phyloP scores from a whole-genome alignment of 2,888 invertebrate species.

The Branchellion lobata region DNA sequence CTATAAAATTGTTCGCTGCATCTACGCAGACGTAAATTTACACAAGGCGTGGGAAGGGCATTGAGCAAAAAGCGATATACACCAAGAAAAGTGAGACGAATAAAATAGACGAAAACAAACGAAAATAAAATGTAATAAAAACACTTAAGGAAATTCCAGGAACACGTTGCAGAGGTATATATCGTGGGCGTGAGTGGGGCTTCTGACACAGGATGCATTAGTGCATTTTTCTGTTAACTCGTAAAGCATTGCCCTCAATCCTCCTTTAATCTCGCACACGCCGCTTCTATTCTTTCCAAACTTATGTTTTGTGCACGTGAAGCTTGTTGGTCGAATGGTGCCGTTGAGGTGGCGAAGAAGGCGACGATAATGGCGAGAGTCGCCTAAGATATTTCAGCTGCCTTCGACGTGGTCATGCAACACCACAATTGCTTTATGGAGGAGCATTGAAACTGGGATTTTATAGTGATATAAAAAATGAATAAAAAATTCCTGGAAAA shows the following conservation, averaged over 20 bases:
- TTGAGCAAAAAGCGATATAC: not conserved
- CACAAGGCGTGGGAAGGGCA: not conserved
- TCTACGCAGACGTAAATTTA: not conserved
- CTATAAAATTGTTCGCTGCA: not conserved
- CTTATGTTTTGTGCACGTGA: too few relatives aligned
- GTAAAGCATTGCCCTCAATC: not conserved
- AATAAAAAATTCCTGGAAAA: too few relatives aligned
- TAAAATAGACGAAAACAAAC: not conserved
- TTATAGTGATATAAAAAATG: too few relatives aligned
- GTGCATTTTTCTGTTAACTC: not conserved
- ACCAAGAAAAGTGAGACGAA: not conserved
- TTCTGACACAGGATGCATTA: not conserved
- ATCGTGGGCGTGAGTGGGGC: not conserved
- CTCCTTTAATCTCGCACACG: not conserved
- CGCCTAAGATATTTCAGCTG: too few relatives aligned
- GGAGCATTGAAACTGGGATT: too few relatives aligned
- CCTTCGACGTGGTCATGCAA: too few relatives aligned
- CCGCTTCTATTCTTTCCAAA: too few relatives aligned
- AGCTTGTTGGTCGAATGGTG: not conserved
- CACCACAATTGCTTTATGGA: too few relatives aligned
- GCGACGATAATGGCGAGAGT: not conserved
- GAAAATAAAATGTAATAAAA: slow-evolving; percentile 2
- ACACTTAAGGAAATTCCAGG: not conserved
- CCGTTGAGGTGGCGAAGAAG: not conserved
- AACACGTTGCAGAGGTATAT: slow-evolving; percentile 6